A percentile compares a stretch with the other conserved stretches of the same genome.
Evolutionary conservation across 2,797 vertebrate species (phyloP).

Genomic region (Macrochelys suwanniensis): DNA sequence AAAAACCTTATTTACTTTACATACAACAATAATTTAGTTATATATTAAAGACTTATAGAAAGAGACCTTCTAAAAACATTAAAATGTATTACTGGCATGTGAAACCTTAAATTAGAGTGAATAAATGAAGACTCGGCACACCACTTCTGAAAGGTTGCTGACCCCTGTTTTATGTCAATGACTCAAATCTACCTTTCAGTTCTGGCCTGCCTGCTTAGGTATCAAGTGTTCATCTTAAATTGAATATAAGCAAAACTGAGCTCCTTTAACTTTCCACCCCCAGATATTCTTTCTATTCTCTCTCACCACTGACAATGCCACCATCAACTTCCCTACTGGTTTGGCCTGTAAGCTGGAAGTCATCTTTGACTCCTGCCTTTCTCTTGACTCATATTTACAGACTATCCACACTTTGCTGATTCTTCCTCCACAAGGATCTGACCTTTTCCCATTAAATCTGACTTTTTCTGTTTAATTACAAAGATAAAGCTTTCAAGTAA

Average conservation of each 20-base stretch:
- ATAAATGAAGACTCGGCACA: too few species aligned
- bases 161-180: neutral
- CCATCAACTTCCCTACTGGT: neutral
- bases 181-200: neutral
- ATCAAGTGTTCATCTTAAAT: neutral
- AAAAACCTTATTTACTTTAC: too few species aligned
- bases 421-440: neutral
- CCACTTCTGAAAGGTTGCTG: too few species aligned
- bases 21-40: too few species aligned
- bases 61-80: too few species aligned
- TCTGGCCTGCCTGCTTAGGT: neutral
- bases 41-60: too few species aligned
- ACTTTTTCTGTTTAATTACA: neutral
- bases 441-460: too few species aligned
- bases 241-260: neutral
- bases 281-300: neutral
- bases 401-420: neutral
- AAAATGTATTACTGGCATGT: too few species aligned
- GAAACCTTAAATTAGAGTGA: too few species aligned
- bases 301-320: neutral
- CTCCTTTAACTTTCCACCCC: neutral
- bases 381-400: neutral
- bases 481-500: neutral
- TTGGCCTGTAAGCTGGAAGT: neutral
- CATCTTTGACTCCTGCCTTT: neutral